These are phyloP conservation scores for Acleris cristana DNA, from an alignment of 2,888 invertebrate genomes.

Conservation along the genomic window DNA sequence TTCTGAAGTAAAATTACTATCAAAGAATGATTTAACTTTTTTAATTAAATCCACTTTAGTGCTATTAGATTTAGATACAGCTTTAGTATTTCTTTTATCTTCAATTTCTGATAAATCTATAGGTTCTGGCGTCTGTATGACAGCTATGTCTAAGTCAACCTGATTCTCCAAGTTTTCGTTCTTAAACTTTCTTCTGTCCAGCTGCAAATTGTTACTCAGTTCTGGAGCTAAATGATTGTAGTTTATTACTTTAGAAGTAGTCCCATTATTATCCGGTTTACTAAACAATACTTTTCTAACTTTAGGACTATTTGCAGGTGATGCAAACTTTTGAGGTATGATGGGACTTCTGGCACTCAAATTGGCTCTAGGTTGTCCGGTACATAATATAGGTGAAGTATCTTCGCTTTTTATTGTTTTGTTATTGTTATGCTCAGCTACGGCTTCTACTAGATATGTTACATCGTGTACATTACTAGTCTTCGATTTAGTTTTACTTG, in stretches of 20 bases:
- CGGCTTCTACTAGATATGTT: slow-evolving; percentile 1
- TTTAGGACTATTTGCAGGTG: slow-evolving; percentile 48
- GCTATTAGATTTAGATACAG: slow-evolving; percentile 1
- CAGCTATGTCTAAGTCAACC: slow-evolving; percentile 9
- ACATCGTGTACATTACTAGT: background rate
- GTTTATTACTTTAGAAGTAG: slow-evolving; percentile 11
- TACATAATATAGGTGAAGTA: slow-evolving; percentile 52
- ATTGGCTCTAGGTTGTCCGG: slow-evolving; percentile 27
- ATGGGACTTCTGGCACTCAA: slow-evolving; percentile 58
- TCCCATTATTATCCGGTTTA: slow-evolving; percentile 21
- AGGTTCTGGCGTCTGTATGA: background rate
- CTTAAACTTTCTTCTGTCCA: slow-evolving; percentile 16
- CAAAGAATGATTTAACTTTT: slow-evolving; percentile 65
- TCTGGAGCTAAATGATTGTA: slow-evolving; percentile 12
- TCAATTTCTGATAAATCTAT: slow-evolving; percentile 2
- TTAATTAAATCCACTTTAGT: slow-evolving; percentile 48
- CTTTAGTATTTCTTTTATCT: slow-evolving; percentile 22
- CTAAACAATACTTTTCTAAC: slow-evolving; percentile 60
- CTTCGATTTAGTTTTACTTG: slow-evolving; percentile 26
- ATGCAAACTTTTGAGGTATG: slow-evolving; percentile 50
- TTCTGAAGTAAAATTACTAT: slow-evolving; percentile 65
- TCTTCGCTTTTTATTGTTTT: background rate
- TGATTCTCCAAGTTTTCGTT: background rate
- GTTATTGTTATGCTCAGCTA: background rate
- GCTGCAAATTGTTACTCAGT: slow-evolving; percentile 5